phyloP scores from a whole-genome alignment of 92 coral and sea anemone species.

The Siderastrea siderea region DNA sequence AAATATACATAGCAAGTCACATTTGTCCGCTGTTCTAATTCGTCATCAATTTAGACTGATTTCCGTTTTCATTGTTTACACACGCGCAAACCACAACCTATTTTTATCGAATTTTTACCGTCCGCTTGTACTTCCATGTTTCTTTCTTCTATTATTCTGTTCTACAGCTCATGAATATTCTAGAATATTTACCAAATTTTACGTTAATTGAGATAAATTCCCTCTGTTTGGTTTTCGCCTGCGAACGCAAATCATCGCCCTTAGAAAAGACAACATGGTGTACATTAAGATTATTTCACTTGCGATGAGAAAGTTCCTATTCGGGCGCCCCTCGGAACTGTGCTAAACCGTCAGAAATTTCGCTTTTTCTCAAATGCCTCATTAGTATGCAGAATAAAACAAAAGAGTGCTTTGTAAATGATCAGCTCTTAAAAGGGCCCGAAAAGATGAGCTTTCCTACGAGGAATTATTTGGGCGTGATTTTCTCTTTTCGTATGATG shows the following conservation, averaged over 20 bases:
- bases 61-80: conserved; percentile 44
- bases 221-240: conserved; percentile 17
- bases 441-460: background rate
- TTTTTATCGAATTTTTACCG: conserved; percentile 22
- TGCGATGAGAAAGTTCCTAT: background rate
- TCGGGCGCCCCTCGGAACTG: background rate
- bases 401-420: conserved; percentile 54
- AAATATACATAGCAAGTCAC: background rate
- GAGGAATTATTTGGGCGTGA: background rate
- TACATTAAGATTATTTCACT: conserved; percentile 20
- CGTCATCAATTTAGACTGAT: conserved; percentile 24
- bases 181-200: conserved; percentile 71
- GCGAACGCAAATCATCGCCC: conserved; percentile 21
- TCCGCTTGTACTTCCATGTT: background rate
- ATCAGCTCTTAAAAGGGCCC: background rate
- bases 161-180: conserved; percentile 87
- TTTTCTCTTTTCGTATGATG: background rate
- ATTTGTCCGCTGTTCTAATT: conserved; percentile 33
- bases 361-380: conserved; percentile 62
- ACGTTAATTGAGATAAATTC: conserved; percentile 69
- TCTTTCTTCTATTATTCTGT: background rate
- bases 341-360: conserved; percentile 56
- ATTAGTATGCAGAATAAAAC: conserved; percentile 80
- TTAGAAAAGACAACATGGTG: background rate
- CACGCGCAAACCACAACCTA: conserved; percentile 19